Conservation (phyloP, 2,113 vertebrate genomes). For the Colistium nudipinnis region DNA sequence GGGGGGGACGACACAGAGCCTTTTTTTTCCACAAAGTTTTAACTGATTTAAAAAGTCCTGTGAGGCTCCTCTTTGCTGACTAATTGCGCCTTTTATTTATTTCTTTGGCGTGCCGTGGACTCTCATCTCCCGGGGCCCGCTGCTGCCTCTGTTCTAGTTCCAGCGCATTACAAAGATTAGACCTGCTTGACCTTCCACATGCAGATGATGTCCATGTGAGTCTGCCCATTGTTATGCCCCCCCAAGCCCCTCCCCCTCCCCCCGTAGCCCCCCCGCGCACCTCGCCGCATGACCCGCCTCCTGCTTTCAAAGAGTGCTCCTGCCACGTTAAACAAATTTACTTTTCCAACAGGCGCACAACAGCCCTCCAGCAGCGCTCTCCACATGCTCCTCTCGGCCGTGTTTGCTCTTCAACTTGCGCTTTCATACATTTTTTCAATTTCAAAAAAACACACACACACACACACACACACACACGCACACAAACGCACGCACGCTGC, state of each 20-base stretch:
- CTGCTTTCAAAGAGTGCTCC: constrained; percentile 29
- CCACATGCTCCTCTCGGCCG: constrained; percentile 20
- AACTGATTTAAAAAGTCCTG: constrained; percentile 36
- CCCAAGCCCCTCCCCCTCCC: no score
- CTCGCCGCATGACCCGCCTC: constrained; percentile 29
- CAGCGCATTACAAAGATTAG: constrained; percentile 37
- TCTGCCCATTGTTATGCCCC: constrained; percentile 35
- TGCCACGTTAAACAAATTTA: constrained; percentile 50
- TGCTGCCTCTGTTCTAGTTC: constrained; percentile 27
- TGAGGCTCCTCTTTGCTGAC: not conserved
- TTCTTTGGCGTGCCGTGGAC: constrained; percentile 28
- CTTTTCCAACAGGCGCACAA: constrained; percentile 39
- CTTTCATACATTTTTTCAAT: constrained; percentile 43
- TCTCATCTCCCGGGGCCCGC: constrained; percentile 6
- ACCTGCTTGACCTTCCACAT: constrained; percentile 64
- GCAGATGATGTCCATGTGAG: constrained; percentile 49
- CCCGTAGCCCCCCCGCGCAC: constrained; percentile 40
- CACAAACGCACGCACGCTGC: no score
- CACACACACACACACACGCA: no score
- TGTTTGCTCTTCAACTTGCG: constrained; percentile 54
- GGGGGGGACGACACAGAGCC: constrained; percentile 15
- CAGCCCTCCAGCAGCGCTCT: constrained; percentile 47
- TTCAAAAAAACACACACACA: constrained; percentile 14
- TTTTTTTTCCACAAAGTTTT: constrained; percentile 36
- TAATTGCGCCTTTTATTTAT: constrained; percentile 39